These are phyloP conservation scores for Pterocles gutturalis DNA, from an alignment of 2,113 vertebrate genomes.

Conservation along the genomic window DNA sequence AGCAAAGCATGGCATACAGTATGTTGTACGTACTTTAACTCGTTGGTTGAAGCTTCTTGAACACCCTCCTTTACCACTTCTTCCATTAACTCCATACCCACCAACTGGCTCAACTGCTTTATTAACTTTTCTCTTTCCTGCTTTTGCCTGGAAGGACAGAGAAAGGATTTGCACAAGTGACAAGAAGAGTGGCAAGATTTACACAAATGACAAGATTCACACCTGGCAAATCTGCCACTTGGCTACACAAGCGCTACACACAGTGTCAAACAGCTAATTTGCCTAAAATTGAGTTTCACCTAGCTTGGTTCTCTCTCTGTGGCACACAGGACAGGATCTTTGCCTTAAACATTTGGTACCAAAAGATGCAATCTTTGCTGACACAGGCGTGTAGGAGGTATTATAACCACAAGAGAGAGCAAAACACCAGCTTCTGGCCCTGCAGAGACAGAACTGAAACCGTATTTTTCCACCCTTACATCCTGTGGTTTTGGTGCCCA, in stretches of 20 bases:
- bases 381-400: no score
- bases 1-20: background rate
- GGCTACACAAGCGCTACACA: rapidly evolving
- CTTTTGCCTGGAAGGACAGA: conserved; percentile 76
- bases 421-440: no score
- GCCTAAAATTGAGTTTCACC: background rate
- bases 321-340: no score
- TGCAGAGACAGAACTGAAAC: no score
- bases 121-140: conserved; percentile 84
- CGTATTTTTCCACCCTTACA: no score
- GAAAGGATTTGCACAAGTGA: background rate
- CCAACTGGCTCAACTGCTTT: conserved; percentile 77
- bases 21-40: conserved; percentile 80
- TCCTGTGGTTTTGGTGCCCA: no score
- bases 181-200: background rate
- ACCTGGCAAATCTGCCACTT: background rate
- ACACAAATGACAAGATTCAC: background rate
- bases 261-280: background rate
- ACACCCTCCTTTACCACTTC: conserved; percentile 82
- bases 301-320: background rate
- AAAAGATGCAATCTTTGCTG: no score
- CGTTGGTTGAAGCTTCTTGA: conserved; percentile 71
- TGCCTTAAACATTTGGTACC: no score
- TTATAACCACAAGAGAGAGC: no score
- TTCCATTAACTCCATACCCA: conserved; percentile 82